Evolutionary conservation across 2,113 vertebrate genomes (phyloP), one percentile per base, ranked within the genome.

Genomic region (Amblyopsis rosae): DNA sequence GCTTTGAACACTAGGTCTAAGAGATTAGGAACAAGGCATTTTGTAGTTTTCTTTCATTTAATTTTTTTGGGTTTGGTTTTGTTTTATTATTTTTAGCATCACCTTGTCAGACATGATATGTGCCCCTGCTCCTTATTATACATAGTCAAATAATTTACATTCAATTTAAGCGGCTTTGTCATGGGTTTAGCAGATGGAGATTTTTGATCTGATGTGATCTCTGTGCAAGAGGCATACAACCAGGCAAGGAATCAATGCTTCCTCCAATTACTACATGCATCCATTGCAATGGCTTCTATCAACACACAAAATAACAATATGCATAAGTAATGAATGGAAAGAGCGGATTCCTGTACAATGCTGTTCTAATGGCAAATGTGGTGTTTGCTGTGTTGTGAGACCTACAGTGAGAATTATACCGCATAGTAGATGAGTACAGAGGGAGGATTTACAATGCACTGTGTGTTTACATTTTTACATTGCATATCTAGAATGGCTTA

Each of bases 81-180:
- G 35, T 41, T 41, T 41, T 41, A 41, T 41, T 41, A 41, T 41
- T 41, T 67, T 72, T 73, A 80, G 82, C 67, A 67, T 68, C 64
- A 26, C 17, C 32, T 72, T 54, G 41, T 59, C 70, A 57, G 56
- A 9, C n/a, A 13, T 19, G 11, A 9, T 60, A 60, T 8, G 59
- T 35, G 53, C 12, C 74, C 58, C 67, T 61, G 72, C 72, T 81
- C 62, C 62, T 65, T 47, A 60, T 83, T 87, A 26, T 85, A 59
- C 78, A 80, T 82, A 80, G 75, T 67, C 79, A 60, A 60, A 60
- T 46, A 45, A 73, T 89, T 83, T 85, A 76, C 78, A 73, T 83
- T 72, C 76, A 49, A 62, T 69, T 62, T 69, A 63, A 70, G 72
- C 71, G 68, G 71, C 82, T 48, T 69, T 69, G 76, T 71, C 70